Conservation (phyloP, 2,113 vertebrate species). For the Eretmodus cyanostictus region DNA sequence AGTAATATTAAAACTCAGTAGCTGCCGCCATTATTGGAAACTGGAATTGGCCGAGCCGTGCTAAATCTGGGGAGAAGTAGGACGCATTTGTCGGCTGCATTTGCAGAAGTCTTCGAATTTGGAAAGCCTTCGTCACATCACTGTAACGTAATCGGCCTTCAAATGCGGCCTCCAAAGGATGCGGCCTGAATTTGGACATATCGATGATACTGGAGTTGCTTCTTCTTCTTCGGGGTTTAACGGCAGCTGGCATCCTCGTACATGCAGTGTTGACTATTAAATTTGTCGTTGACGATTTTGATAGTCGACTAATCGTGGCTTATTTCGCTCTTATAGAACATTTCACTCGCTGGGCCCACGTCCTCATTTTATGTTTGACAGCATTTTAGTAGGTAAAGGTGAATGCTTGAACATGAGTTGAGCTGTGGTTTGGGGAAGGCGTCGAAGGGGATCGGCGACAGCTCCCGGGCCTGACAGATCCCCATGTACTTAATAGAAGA, state of each 20-base stretch:
- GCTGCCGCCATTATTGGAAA: neutral
- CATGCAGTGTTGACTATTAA: neutral
- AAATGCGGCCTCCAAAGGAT: neutral
- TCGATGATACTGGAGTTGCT: neutral
- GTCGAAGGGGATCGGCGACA: neutral
- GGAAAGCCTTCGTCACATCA: neutral
- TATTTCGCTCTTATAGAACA: neutral
- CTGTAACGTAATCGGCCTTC: neutral
- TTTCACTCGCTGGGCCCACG: neutral
- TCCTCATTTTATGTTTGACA: neutral
- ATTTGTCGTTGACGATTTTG: rapidly evolving
- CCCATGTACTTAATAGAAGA: neutral
- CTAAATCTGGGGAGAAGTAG: neutral
- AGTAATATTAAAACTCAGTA: neutral
- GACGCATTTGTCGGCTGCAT: neutral
- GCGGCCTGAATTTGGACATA: neutral
- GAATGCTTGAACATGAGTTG: neutral
- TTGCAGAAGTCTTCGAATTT: neutral
- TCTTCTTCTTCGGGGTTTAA: neutral
- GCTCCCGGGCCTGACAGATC: neutral
- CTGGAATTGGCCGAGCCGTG: neutral
- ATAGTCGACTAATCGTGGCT: neutral
- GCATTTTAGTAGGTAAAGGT: neutral
- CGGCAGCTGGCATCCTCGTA: neutral
- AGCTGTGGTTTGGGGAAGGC: neutral